phyloP scores from a whole-genome alignment of 2,888 invertebrate species.

The Scaptomyza cyrtandrae region DNA sequence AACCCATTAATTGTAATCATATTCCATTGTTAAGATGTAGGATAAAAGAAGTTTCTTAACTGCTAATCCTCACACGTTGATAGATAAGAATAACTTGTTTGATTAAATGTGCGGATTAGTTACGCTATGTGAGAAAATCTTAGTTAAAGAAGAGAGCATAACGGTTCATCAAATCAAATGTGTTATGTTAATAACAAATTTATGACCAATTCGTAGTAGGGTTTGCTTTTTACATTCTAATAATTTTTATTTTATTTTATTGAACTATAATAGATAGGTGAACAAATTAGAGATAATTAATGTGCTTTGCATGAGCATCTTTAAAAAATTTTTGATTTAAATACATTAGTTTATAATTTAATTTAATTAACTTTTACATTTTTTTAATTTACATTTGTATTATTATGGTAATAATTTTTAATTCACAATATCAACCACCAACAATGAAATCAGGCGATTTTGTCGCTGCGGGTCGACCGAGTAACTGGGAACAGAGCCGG shows the following conservation, averaged over 20 bases:
- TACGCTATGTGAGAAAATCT: neutral
- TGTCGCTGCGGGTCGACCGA: conserved; percentile 92
- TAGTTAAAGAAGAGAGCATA: neutral
- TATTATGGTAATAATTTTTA: conserved; percentile 41
- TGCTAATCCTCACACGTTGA: conserved; percentile 5
- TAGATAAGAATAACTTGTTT: neutral
- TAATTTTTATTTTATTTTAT: too few species aligned
- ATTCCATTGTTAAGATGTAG: conserved; percentile 3
- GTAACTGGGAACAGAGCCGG: conserved; percentile 91
- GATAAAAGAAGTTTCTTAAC: conserved; percentile 1
- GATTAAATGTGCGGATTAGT: neutral
- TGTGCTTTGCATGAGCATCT: neutral
- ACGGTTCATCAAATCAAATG: too few species aligned
- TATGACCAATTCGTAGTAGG: too few species aligned
- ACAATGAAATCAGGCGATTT: conserved; percentile 80
- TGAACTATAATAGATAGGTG: too few species aligned
- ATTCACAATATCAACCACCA: conserved; percentile 36
- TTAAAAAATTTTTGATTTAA: neutral
- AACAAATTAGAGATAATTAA: too few species aligned
- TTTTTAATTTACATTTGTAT: conserved; percentile 18
- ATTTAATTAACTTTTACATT: conserved; percentile 6
- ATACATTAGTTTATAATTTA: conserved; percentile 8
- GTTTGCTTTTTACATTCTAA: too few species aligned
- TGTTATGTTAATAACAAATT: too few species aligned
- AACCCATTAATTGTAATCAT: conserved; percentile 1